phyloP scores from a whole-genome alignment of 2,797 vertebrate genomes.

The Oreonectes daqikongensis region DNA sequence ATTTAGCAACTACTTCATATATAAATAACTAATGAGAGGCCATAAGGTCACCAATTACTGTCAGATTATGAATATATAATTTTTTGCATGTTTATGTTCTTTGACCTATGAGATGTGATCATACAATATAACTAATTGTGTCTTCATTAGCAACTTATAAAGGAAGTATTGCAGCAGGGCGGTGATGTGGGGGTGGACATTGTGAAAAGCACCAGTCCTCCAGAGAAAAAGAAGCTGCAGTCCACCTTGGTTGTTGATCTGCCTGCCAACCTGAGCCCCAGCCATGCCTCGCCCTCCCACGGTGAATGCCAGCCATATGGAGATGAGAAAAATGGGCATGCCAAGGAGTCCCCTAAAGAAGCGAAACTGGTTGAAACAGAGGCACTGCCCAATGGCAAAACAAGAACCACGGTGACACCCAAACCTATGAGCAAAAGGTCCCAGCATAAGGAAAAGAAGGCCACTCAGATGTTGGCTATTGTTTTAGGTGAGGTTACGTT shows the following conservation, averaged over 20 bases:
- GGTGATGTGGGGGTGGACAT: conserved; percentile 87
- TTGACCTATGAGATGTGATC: background rate
- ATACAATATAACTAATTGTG: conserved; percentile 19
- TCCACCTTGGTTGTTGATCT: conserved; percentile 72
- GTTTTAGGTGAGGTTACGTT: conserved; percentile 82
- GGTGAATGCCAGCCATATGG: conserved; percentile 58
- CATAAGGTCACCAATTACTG: too few relatives aligned
- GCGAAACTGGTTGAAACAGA: conserved; percentile 90
- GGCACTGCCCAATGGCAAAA: conserved; percentile 92
- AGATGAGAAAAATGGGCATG: conserved; percentile 86
- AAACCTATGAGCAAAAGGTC: conserved; percentile 92
- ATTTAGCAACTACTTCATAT: conserved; percentile 19
- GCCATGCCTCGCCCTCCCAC: conserved; percentile 27
- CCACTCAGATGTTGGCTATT: conserved; percentile 98
- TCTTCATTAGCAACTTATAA: conserved; percentile 77
- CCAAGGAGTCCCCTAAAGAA: conserved; percentile 77
- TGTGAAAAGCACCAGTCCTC: conserved; percentile 81
- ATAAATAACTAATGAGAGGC: background rate
- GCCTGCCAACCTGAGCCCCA: conserved; percentile 51
- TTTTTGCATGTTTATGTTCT: too few relatives aligned
- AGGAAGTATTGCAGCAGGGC: conserved; percentile 85
- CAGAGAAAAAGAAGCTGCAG: conserved; percentile 77
- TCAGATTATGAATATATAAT: too few relatives aligned
- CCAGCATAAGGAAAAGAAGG: conserved; percentile 98
- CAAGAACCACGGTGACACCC: conserved; percentile 81